Conservation (phyloP, 1,140 invertebrate species). For the Gryllus bimaculatus region DNA sequence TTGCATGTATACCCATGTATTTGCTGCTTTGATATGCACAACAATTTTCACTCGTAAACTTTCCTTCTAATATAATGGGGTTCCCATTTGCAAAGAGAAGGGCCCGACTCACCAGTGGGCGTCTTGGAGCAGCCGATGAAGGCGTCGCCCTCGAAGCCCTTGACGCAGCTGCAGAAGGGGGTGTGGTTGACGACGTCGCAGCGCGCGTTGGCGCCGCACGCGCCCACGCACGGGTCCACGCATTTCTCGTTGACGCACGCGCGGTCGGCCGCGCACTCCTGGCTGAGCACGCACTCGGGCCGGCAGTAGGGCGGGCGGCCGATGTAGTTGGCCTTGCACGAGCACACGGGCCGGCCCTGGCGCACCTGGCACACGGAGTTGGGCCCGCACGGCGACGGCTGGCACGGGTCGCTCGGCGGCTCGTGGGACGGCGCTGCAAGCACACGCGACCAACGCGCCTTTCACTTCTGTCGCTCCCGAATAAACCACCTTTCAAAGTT, state of each 20-base stretch:
- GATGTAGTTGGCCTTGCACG: conserved; percentile 63
- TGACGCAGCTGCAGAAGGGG: conserved; percentile 65
- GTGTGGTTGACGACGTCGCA: conserved; percentile 74
- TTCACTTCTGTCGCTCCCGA: too few relatives aligned
- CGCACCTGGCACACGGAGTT: conserved; percentile 76
- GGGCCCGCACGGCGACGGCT: conserved; percentile 71
- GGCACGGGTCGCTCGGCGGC: conserved; percentile 53
- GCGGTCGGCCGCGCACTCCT: conserved; percentile 61
- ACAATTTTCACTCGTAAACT: too few relatives aligned
- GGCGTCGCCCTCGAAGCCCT: conserved; percentile 70
- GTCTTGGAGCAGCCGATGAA: conserved; percentile 62
- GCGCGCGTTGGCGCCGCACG: conserved; percentile 67
- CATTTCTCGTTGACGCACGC: conserved; percentile 76
- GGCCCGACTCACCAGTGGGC: conserved; percentile 29
- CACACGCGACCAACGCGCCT: too few relatives aligned
- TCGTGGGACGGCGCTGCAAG: neutral
- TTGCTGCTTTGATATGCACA: too few relatives aligned
- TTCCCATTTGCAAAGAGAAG: too few relatives aligned
- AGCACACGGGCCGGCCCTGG: conserved; percentile 65
- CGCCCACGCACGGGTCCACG: conserved; percentile 58
- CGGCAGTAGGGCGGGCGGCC: conserved; percentile 62
- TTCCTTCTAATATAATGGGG: too few relatives aligned
- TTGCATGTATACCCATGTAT: too few relatives aligned
- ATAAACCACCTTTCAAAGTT: too few relatives aligned
- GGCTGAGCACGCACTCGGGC: conserved; percentile 63